These are phyloP conservation scores for Trypoxylon attenuatum DNA, from an alignment of 2,888 invertebrate genomes.

Conservation along the genomic window DNA sequence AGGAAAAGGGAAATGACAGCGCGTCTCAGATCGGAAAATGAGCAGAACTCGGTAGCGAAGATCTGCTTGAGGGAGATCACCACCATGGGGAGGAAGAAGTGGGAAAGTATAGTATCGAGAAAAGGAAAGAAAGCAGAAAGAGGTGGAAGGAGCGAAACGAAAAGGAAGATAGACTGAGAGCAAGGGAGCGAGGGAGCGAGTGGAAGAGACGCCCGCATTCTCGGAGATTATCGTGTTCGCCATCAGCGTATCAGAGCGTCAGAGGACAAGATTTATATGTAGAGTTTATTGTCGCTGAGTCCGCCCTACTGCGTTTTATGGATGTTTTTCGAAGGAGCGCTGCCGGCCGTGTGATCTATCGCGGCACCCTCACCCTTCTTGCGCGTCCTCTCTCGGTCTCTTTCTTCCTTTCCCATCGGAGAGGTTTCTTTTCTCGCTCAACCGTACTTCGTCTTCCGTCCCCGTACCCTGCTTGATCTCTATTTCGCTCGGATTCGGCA, in stretches of 20 bases:
- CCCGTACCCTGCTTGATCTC: slow-evolving; percentile 27
- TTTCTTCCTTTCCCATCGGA: slow-evolving; percentile 32
- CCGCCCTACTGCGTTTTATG: slow-evolving; percentile 75
- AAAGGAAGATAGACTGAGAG: slow-evolving; percentile 30
- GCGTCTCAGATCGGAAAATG: no score
- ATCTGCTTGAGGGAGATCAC: slow-evolving; percentile 30
- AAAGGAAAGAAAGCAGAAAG: neutral
- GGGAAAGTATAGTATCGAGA: neutral
- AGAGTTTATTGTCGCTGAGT: slow-evolving; percentile 75
- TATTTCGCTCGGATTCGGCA: slow-evolving; percentile 52
- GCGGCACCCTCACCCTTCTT: slow-evolving; percentile 61
- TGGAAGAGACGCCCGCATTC: slow-evolving; percentile 72
- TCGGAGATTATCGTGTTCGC: slow-evolving; percentile 75
- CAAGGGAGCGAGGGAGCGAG: slow-evolving; percentile 48
- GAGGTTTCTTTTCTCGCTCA: slow-evolving; percentile 27
- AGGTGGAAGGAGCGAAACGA: slow-evolving; percentile 24
- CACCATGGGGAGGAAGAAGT: slow-evolving; percentile 18
- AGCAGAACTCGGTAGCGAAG: neutral
- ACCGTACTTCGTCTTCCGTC: slow-evolving; percentile 10
- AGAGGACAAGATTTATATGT: slow-evolving; percentile 75
- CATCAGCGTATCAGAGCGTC: slow-evolving; percentile 75
- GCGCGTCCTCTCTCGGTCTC: slow-evolving; percentile 30
- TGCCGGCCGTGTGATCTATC: slow-evolving; percentile 74
- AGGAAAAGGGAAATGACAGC: neutral
- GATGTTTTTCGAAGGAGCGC: slow-evolving; percentile 75